Percentiles rank a stretch among this genome's conserved stretches.
Conservation (phyloP, 2,888 invertebrate species). For the Hartigia nigra region DNA sequence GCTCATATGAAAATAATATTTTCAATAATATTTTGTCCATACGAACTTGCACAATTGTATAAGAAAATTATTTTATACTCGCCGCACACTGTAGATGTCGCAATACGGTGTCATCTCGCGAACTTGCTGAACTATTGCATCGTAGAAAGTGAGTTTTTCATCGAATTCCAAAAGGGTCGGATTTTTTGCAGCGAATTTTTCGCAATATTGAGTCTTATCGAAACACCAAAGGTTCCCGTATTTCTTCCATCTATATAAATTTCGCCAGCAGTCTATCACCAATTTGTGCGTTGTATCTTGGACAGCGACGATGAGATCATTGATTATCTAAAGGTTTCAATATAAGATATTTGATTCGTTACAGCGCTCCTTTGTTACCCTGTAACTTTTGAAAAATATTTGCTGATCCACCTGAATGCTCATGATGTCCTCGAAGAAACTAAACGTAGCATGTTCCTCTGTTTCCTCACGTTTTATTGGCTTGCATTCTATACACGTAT, state of each 20-base stretch:
- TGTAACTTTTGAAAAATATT: neutral
- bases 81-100: slow-evolving; percentile 76
- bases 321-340: slow-evolving; percentile 69
- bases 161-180: slow-evolving; percentile 78
- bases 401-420: slow-evolving; percentile 68
- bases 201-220: slow-evolving; percentile 80
- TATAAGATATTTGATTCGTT: neutral
- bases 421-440: slow-evolving; percentile 82
- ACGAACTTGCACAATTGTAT: neutral
- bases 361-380: neutral
- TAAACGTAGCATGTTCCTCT: slow-evolving; percentile 75
- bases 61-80: slow-evolving; percentile 19
- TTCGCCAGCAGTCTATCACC: slow-evolving; percentile 74
- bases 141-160: slow-evolving; percentile 87
- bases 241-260: slow-evolving; percentile 78
- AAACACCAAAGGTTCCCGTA: slow-evolving; percentile 81
- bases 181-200: slow-evolving; percentile 79
- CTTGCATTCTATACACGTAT: slow-evolving; percentile 80
- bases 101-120: slow-evolving; percentile 70
- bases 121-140: slow-evolving; percentile 78
- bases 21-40: neutral
- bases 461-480: slow-evolving; percentile 72
- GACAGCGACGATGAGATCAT: slow-evolving; percentile 74
- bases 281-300: slow-evolving; percentile 76
- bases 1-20: neutral